Conservation (phyloP, 2,797 vertebrate genomes). For the Gephyroberyx darwinii region DNA sequence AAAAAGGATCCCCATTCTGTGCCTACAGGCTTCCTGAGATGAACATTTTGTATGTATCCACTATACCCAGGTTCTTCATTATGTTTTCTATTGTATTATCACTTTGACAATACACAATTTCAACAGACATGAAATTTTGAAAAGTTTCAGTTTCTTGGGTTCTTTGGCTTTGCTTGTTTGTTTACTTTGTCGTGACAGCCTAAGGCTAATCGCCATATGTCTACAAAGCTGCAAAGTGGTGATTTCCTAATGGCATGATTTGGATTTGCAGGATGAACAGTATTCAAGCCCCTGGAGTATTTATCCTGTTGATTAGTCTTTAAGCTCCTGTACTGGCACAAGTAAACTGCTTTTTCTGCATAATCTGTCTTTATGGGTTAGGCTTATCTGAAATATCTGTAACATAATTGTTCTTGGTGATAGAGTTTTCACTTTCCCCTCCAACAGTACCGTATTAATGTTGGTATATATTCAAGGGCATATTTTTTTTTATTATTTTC, state of each 20-base stretch:
- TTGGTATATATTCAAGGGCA: too few species aligned
- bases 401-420: neutral
- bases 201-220: slow-evolving; percentile 29
- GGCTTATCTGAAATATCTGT: neutral
- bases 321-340: slow-evolving; percentile 27
- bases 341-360: neutral
- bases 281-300: slow-evolving; percentile 11
- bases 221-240: slow-evolving; percentile 31
- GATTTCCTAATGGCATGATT: slow-evolving; percentile 56
- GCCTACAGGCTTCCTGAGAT: neutral
- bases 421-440: neutral
- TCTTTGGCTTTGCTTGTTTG: slow-evolving; percentile 44
- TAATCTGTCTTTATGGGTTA: slow-evolving; percentile 6
- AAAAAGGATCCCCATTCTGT: too few species aligned
- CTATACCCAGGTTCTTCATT: too few species aligned
- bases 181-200: slow-evolving; percentile 59
- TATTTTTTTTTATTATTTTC: too few species aligned
- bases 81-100: too few species aligned
- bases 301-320: slow-evolving; percentile 18
- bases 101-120: too few species aligned
- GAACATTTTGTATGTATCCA: too few species aligned
- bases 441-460: neutral
- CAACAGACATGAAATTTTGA: too few species aligned
- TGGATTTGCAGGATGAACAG: slow-evolving; percentile 39
- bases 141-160: neutral